Percentiles rank a stretch among this genome's conserved stretches.
Evolutionary conservation across 2,797 vertebrate species (phyloP).

Genomic region (Lepilemur ruficaudatus): DNA sequence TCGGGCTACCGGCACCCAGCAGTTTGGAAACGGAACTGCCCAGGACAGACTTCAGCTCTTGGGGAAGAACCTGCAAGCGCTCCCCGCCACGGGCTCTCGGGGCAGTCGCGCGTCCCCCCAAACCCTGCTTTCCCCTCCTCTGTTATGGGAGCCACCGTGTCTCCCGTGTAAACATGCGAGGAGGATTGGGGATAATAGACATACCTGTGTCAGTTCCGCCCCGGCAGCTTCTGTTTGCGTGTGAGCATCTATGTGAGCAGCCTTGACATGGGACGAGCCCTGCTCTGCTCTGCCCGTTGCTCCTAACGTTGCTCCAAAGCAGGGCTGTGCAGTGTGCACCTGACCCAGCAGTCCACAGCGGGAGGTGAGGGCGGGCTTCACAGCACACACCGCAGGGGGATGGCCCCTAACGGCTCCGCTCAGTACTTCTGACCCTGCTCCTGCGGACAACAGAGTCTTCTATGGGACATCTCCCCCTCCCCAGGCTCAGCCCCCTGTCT

Average conservation of each 20-base stretch:
- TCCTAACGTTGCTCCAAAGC: too few species aligned
- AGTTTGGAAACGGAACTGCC: neutral
- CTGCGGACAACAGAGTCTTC: neutral
- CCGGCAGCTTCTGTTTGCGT: neutral
- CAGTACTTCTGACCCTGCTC: too few species aligned
- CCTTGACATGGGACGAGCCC: rapidly evolving
- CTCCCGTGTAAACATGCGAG: too few species aligned
- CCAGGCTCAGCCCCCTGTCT: neutral
- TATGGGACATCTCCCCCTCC: too few species aligned
- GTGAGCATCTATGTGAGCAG: neutral
- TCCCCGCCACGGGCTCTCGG: rapidly evolving
- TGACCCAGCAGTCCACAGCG: neutral
- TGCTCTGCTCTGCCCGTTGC: neutral
- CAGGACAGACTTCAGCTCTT: neutral
- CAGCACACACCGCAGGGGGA: rapidly evolving
- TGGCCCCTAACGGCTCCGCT: neutral
- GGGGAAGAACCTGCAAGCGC: neutral
- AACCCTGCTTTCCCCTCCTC: neutral
- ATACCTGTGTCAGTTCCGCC: neutral
- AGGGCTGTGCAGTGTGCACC: too few species aligned
- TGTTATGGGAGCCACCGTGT: neutral
- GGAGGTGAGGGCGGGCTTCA: too few species aligned
- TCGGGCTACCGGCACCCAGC: neutral
- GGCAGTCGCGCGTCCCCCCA: neutral
- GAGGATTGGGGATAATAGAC: neutral